Base-by-base conservation (phyloP, 2,888 invertebrate species). In the Nemotelus pantherinus region DNA sequence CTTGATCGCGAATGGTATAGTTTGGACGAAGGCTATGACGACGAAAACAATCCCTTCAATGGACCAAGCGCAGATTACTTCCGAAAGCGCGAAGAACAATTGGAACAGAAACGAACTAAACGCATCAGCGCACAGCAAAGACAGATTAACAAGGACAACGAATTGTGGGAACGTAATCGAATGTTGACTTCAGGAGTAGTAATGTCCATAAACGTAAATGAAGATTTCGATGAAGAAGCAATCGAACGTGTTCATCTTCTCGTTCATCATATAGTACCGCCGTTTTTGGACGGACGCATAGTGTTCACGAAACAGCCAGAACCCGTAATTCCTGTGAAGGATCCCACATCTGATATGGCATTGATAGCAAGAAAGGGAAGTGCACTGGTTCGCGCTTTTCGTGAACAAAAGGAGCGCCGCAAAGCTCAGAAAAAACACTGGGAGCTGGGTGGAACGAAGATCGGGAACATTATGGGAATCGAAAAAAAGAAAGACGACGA, bases 291-390 rank as follows among this genome's bases (percentile, higher is more conserved):
- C 87, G 99, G 99, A 0, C 90, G 99, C 77, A 99, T 99, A 82
- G 98, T 99, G 0, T 99, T 99, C 87, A 99, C 99, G 0, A 99
- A 99, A 84, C 99, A 99, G 86, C 97, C 97, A 0, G 98, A 99
- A 85, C 99, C 99, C 1, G 97, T 99, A n/a, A 93, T 99, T 83
- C 99, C 99, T 10, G 96, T 91, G 83, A 92, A 93, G 85, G 99
- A 99, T 88, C 95, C 98, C 0, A 98, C 98, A 2, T 95, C 96
- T 0, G 99, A 99, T 84, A 97, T 99, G 97, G 99, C 99, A 0
- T 89, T 98, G 67, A 94, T 97, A 75, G 94, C 99, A 0, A 91
- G 98, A 3, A 99, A 98, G 87, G 99, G 99, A 1, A 96, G 96
- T 0, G 92, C 93, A 2, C 88, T 96, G 3, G 99, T 99, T 0